Percentiles rank a stretch among this genome's conserved stretches.
These are phyloP conservation scores for Alosa sapidissima DNA, from an alignment of 2,797 vertebrate genomes.

Conservation along the genomic window DNA sequence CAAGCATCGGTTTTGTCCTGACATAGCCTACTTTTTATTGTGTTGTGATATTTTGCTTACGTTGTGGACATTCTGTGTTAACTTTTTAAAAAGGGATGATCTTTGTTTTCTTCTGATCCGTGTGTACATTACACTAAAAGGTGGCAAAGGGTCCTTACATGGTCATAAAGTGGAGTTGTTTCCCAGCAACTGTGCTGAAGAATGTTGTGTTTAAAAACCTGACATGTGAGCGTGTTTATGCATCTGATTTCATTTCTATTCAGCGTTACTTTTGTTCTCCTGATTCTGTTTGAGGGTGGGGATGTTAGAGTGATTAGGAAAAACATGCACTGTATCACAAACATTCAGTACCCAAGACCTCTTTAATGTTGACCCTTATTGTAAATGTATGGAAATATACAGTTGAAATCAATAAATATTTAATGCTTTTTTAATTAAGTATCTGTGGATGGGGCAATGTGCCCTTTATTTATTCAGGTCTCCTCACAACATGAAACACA, in stretches of 20 bases:
- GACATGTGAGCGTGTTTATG: conserved; percentile 64
- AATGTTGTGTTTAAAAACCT: conserved; percentile 39
- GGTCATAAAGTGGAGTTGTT: conserved; percentile 6
- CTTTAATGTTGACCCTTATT: conserved; percentile 72
- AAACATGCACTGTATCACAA: conserved; percentile 42
- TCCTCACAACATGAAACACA: neutral
- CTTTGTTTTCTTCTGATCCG: conserved; percentile 55
- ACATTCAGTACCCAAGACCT: conserved; percentile 62
- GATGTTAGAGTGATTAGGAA: conserved; percentile 1
- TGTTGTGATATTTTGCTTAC: conserved; percentile 67
- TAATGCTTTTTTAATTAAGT: conserved; percentile 64
- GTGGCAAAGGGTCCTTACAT: conserved; percentile 5
- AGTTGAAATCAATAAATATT: conserved; percentile 77
- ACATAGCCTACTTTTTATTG: conserved; percentile 53
- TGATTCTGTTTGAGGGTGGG: conserved; percentile 50
- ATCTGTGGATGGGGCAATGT: neutral
- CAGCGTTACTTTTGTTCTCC: conserved; percentile 55
- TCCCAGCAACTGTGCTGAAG: conserved; percentile 12
- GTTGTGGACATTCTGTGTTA: conserved; percentile 59
- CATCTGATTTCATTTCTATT: conserved; percentile 63
- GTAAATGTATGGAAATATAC: conserved; percentile 72
- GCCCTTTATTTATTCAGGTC: neutral
- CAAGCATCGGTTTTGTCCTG: conserved; percentile 48
- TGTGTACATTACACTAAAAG: neutral
- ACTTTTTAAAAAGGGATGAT: conserved; percentile 49